Conservation (phyloP, 2,797 vertebrate species). For the Pseudopleuronectes americanus region DNA sequence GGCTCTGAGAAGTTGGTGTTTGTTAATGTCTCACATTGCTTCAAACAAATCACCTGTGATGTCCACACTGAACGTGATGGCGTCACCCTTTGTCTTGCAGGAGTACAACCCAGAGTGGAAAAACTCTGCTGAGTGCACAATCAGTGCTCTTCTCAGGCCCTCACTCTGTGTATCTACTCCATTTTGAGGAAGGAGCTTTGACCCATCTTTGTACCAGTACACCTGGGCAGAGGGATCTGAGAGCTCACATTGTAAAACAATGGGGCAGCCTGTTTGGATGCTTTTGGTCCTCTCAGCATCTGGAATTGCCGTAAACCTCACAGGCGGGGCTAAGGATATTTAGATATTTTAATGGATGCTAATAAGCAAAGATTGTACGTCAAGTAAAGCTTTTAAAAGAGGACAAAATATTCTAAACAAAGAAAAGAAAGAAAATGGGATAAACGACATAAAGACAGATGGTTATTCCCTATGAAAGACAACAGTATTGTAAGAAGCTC, state of each 20-base stretch:
- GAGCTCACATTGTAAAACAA: constrained; percentile 90
- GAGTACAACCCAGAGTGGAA: constrained; percentile 89
- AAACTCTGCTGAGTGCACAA: constrained; percentile 83
- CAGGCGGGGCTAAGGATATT: constrained; percentile 83
- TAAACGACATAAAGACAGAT: constrained; percentile 31
- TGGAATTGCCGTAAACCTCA: constrained; percentile 84
- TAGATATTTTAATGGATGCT: constrained; percentile 55
- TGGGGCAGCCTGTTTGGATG: constrained; percentile 73
- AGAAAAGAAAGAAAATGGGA: constrained; percentile 8
- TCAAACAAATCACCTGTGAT: constrained; percentile 87
- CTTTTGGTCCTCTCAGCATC: constrained; percentile 81
- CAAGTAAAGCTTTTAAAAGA: constrained; percentile 25
- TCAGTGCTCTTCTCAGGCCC: constrained; percentile 78
- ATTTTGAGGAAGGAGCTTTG: constrained; percentile 83
- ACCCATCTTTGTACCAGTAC: constrained; percentile 92
- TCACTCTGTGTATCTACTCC: constrained; percentile 82
- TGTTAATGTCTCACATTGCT: constrained; percentile 54
- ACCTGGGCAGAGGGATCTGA: constrained; percentile 85
- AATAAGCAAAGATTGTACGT: constrained; percentile 24
- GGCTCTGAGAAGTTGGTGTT: constrained; percentile 53
- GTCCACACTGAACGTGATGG: constrained; percentile 88
- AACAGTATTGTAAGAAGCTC: constrained; percentile 22
- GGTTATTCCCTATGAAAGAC: constrained; percentile 48
- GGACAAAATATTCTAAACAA: constrained; percentile 1
- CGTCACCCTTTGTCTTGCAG: constrained; percentile 91